Conservation (phyloP, 1,140 invertebrate species). For the Pseudomyrmex flavicornis region DNA sequence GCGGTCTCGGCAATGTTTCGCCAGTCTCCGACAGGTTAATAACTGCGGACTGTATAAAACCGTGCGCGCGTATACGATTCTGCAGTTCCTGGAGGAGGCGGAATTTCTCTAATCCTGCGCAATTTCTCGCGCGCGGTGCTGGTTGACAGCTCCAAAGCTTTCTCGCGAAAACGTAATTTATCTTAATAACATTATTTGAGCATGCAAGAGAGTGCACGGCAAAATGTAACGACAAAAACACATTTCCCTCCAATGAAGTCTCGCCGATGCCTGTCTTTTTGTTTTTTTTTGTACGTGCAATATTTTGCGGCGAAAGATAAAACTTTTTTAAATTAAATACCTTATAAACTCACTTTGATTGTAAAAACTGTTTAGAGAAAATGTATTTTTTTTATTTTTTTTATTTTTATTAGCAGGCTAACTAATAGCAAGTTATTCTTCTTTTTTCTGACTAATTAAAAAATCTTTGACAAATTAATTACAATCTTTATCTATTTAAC, state of each 20-base stretch:
- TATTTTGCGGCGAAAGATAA: no score
- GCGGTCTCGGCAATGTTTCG: conserved; percentile 31
- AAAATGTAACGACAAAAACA: background rate
- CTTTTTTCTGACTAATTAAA: no score
- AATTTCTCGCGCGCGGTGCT: conserved; percentile 20
- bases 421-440: no score
- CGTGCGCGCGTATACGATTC: background rate
- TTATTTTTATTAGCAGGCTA: background rate
- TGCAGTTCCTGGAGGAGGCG: background rate
- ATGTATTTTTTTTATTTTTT: no score
- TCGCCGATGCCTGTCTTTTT: no score
- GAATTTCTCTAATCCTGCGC: conserved; percentile 43
- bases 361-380: background rate
- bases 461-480: no score
- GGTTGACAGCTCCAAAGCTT: conserved; percentile 6
- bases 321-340: no score
- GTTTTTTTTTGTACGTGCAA: no score
- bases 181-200: conserved; percentile 38
- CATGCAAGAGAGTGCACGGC: background rate
- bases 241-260: no score
- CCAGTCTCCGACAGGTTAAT: conserved; percentile 43
- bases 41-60: conserved; percentile 37
- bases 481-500: no score
- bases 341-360: no score
- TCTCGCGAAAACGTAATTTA: conserved; percentile 32